Base-by-base conservation (phyloP, 1,140 invertebrate species). In the Drosophila watanabei region DNA sequence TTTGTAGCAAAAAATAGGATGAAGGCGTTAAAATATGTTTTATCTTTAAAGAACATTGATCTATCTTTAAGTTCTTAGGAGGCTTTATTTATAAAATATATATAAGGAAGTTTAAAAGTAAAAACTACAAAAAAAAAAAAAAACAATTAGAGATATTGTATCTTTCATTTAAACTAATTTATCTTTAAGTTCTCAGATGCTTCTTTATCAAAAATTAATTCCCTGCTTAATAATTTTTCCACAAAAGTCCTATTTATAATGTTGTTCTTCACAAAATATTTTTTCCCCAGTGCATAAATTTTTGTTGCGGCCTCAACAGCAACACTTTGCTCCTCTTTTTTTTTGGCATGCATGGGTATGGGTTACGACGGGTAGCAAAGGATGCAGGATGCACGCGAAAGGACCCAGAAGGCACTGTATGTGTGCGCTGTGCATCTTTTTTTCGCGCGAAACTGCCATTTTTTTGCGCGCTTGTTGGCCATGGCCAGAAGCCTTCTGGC, bases 341-440 rank as follows among this genome's bases (percentile, higher is more conserved):
- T 51, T 41, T 41, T 41, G 16, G 7, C n/a, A 24, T 18, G 57
- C 28, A 9, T 60, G 41, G 16, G 37, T 5, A 13, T 43, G 62
- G n/a, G 54, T 60, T 54, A 58, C 54, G 11, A 16, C 3, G 5
- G 24, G 35, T 35, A 14, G 18, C 20, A 30, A 45, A 58, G 66
- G 51, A 72, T 72, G 66, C 52, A 72, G 52, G 68, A 61, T 59
- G 68, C 69, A 51, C 16, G 70, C 37, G 18, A 33, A 37, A 66
- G 60, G 65, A 49, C 45, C 48, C 37, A 72, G 39, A 28, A 46
- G n/a, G 32, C 39, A 57, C 5, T 28, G 8, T 16, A 24, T 51
- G 20, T 60, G 54, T 58, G 16, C 35, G 33, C 10, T 49, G 43
- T 62, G 73, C 64, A 56, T 80, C n/a, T 88, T 83, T 87, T 79